phyloP scores from a whole-genome alignment of 2,888 invertebrate genomes.

The Melipona bicolor region DNA sequence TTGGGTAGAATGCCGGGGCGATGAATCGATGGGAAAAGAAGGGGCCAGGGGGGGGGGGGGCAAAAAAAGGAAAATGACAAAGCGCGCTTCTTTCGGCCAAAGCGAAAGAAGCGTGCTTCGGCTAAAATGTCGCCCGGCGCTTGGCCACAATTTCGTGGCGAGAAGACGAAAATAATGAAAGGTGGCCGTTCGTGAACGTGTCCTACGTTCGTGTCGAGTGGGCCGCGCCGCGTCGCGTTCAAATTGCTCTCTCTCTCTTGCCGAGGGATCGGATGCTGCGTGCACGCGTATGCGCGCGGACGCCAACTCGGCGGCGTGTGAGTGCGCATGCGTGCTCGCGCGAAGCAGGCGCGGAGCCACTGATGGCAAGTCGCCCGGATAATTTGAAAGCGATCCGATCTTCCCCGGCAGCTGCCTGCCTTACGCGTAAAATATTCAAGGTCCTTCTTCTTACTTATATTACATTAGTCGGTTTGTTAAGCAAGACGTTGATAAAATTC shows the following conservation, averaged over 20 bases:
- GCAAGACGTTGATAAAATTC: constrained; percentile 70
- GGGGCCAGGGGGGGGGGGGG: neutral
- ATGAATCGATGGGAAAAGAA: neutral
- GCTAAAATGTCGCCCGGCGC: constrained; percentile 41
- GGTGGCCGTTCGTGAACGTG: constrained; percentile 47
- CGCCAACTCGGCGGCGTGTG: constrained; percentile 1
- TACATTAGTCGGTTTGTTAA: constrained; percentile 75
- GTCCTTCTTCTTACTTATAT: constrained; percentile 62
- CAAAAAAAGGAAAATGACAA: constrained; percentile 19
- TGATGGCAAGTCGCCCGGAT: constrained; percentile 82
- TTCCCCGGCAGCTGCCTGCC: constrained; percentile 82
- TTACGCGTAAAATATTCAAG: constrained; percentile 83
- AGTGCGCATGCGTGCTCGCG: constrained; percentile 41
- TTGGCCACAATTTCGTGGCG: constrained; percentile 56
- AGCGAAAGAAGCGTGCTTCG: constrained; percentile 3
- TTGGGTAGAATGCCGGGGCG: neutral
- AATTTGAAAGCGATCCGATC: constrained; percentile 84
- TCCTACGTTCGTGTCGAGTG: constrained; percentile 25
- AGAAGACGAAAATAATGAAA: constrained; percentile 73
- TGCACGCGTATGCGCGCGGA: constrained; percentile 16
- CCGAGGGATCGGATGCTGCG: constrained; percentile 31
- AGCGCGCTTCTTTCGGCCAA: neutral
- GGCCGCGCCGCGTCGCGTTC: neutral
- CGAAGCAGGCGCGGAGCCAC: constrained; percentile 70
- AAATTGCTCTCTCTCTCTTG: constrained; percentile 56